Base-by-base conservation (phyloP, 2,113 vertebrate genomes). In the Coptodon rendalli region DNA sequence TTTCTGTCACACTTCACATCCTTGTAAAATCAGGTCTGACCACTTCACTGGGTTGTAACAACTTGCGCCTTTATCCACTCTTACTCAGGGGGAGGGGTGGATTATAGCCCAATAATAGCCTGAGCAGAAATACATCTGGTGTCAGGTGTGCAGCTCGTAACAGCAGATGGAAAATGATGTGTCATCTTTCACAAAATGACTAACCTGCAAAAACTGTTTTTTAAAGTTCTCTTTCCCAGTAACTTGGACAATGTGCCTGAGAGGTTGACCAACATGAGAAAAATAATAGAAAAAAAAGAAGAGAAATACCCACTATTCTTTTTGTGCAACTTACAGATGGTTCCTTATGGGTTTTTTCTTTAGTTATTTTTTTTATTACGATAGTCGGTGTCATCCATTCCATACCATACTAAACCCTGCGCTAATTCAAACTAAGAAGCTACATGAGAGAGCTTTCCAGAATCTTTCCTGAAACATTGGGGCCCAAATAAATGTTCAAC, bases 291-390 rank as follows among this genome's bases (percentile, higher is more conserved):
- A 45, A 66, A 66, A 5, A 66, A 38, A 12, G 5, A 71, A 45
- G 27, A 45, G 9, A 2, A 73, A 73, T 45, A 17, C 22, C 4
- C 24, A 2, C 40, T 29, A 27, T 0, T 73, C 13, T 45, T 27
- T 76, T 76, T 76, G 24, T 4, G 2, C 9, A 76, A 48, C 22
- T 4, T 73, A 73, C 22, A 43, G 66, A 45, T 9, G n/a, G 13
- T 45, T 27, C 66, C 22, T 45, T 24, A 4, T 45, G 22, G 38
- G 12, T 0, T 7, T 48, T 16, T 16, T 22, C 22, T 22, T 45
- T 16, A 0, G 22, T 71, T 9, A 0, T 9, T 38, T 4, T 14
- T 43, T 22, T 29, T 59, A n/a, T 48, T 48, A 48, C 40, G 7
- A 19, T 10, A 31, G 9, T 29, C 1, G 0, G 9, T 76, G 9